A percentile compares a stretch with the other conserved stretches of the same genome.
phyloP scores from a whole-genome alignment of 2,113 vertebrate genomes.

The Tenebrosternarchus preto region DNA sequence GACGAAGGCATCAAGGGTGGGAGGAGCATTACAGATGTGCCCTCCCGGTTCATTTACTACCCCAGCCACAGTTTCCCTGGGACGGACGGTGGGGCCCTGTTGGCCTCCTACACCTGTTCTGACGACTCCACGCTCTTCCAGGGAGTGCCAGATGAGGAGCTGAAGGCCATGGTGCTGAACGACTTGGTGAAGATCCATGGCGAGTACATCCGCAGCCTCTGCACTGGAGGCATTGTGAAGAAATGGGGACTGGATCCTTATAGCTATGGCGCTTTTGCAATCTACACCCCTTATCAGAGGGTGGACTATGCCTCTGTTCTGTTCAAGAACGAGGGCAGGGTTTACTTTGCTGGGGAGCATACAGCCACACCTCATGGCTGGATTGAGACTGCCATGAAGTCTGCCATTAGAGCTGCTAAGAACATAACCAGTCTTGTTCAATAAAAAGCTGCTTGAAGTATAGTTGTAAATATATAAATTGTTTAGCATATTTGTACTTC shows the following conservation, averaged over 20 bases:
- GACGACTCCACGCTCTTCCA: slow-evolving; percentile 76
- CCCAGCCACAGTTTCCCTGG: slow-evolving; percentile 78
- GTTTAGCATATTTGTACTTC: no score
- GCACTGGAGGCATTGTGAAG: slow-evolving; percentile 72
- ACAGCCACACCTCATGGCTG: slow-evolving; percentile 77
- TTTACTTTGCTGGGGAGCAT: slow-evolving; percentile 86
- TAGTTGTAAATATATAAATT: no score
- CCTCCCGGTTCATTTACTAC: slow-evolving; percentile 81
- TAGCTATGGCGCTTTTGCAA: slow-evolving; percentile 74
- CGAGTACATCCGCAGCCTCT: slow-evolving; percentile 58
- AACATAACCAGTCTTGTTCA: slow-evolving; percentile 69
- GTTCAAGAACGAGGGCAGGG: slow-evolving; percentile 68
- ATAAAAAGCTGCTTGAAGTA: background rate
- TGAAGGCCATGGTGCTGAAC: slow-evolving; percentile 68
- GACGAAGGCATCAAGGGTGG: slow-evolving; percentile 75
- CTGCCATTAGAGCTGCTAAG: slow-evolving; percentile 74
- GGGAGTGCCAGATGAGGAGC: slow-evolving; percentile 60
- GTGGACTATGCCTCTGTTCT: slow-evolving; percentile 65
- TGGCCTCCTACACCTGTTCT: slow-evolving; percentile 83
- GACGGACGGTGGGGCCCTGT: slow-evolving; percentile 60
- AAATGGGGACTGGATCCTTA: slow-evolving; percentile 79
- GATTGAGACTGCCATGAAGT: slow-evolving; percentile 83
- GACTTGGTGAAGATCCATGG: slow-evolving; percentile 79
- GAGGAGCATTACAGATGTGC: slow-evolving; percentile 76
- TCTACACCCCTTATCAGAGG: slow-evolving; percentile 81